These are phyloP conservation scores for Oopsacas minuta DNA, from an alignment of 37 sponge, comb jelly and placozoan species.

Conservation along the genomic window DNA sequence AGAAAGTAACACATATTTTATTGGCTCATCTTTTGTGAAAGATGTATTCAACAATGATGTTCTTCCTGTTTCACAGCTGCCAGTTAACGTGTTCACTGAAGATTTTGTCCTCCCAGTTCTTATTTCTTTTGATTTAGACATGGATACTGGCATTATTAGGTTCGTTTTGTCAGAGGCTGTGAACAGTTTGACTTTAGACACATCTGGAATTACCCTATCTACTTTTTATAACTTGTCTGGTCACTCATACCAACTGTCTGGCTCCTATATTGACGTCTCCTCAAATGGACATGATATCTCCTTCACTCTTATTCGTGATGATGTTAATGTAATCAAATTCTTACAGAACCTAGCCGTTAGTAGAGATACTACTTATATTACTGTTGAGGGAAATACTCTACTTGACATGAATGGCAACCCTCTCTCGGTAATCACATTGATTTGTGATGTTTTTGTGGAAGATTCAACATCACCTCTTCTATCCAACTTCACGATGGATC, in stretches of 20 bases:
- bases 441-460: neutral
- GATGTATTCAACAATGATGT: constrained; percentile 62
- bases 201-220: constrained; percentile 45
- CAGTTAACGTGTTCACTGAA: constrained; percentile 30
- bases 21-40: constrained; percentile 12
- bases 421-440: constrained; percentile 7
- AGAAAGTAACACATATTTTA: constrained; percentile 39
- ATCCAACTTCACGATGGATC: constrained; percentile 47
- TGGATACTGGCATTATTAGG: constrained; percentile 52
- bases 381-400: constrained; percentile 27
- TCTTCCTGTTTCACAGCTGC: constrained; percentile 10
- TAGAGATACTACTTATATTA: constrained; percentile 28
- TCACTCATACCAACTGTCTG: constrained; percentile 29
- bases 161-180: constrained; percentile 62
- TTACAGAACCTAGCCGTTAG: constrained; percentile 34
- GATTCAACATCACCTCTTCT: constrained; percentile 51
- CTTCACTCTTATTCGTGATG: constrained; percentile 45
- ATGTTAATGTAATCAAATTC: constrained; percentile 58
- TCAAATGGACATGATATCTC: constrained; percentile 25
- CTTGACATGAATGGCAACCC: constrained; percentile 50
- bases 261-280: constrained; percentile 33
- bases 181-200: constrained; percentile 44
- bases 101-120: constrained; percentile 36
- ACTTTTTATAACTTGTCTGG: neutral
- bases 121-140: constrained; percentile 45